Base-by-base conservation (phyloP, 2,888 invertebrate species). In the Volucella zonaria region DNA sequence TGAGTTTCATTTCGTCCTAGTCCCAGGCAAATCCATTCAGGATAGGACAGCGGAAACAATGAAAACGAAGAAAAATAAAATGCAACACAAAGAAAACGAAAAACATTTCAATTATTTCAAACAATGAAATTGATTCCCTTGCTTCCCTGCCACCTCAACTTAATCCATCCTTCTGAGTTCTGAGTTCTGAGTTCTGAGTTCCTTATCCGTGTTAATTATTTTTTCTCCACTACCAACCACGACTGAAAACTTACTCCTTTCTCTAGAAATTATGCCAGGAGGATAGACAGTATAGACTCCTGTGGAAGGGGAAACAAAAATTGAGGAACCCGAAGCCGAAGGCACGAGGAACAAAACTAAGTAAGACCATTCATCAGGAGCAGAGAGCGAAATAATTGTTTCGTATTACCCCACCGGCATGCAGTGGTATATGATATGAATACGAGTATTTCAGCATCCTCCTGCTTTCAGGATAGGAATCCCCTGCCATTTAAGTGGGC, bases 101-200 rank as follows among this genome's bases (percentile, higher is more conserved):
- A 67, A 67, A 45, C 67, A 54, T 67, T 67, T 67, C 42, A 54
- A 67, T 67, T 67, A 67, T 54, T 54, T 18, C 43, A 9, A 67
- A 67, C 67, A 45, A 56, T 43, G 43, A 54, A 67, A 67, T 56
- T 45, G 54, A 45, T 67, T 67, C 52, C 6, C 31, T 31, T 11
- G 23, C 31, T 18, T 23, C 45, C 43, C 6, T 52, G 9, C 23
- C 18, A 31, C 8, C 1, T 6, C 10, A 10, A 10, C 12, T n/a
- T 2, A 43, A 1, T 67, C n/a, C 45, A 54, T 56, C 31, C 31
- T 6, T 6, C 31, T 31, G 1, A 31, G 0, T 31, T 31, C 6
- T 31, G 31, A 31, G 31, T 45, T 6, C 31, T 31, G 1, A 31
- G 0, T 31, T 31, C 6, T 31, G 31, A 31, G 31, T 45, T 67